phyloP scores from a whole-genome alignment of 2,888 invertebrate genomes.

The Heteromurus nitidus region DNA sequence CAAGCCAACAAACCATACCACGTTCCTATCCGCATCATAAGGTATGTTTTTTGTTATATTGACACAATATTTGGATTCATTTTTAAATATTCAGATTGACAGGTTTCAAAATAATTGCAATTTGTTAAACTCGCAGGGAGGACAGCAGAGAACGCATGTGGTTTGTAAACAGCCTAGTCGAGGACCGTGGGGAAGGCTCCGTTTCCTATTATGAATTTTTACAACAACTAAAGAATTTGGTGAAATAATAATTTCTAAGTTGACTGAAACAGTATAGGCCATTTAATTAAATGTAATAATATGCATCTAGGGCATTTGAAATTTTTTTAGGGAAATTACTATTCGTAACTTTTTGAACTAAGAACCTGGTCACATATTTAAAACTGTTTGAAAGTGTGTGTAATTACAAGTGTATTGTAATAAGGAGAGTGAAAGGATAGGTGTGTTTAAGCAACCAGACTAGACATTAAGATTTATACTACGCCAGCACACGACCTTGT shows the following conservation, averaged over 20 bases:
- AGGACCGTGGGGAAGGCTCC: slow-evolving; percentile 94
- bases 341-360: not conserved
- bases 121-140: slow-evolving; percentile 81
- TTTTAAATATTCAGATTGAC: no score
- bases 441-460: not conserved
- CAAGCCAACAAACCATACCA: slow-evolving; percentile 90
- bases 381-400: no score
- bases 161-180: slow-evolving; percentile 92
- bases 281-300: slow-evolving; percentile 10
- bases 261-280: slow-evolving; percentile 43
- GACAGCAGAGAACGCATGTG: slow-evolving; percentile 88
- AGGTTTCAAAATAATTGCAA: not conserved
- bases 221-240: slow-evolving; percentile 92
- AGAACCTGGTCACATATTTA: not conserved
- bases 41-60: slow-evolving; percentile 77
- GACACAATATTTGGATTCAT: not conserved
- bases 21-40: slow-evolving; percentile 86
- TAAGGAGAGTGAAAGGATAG: not conserved
- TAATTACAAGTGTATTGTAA: no score
- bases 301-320: slow-evolving; percentile 51
- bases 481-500: not conserved
- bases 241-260: slow-evolving; percentile 81
- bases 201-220: slow-evolving; percentile 99
- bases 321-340: slow-evolving; percentile 60
- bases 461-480: not conserved